Evolutionary conservation across 1,140 invertebrate genomes (phyloP), one percentile per base, ranked within the genome.

Genomic region (Pomacea maculata): DNA sequence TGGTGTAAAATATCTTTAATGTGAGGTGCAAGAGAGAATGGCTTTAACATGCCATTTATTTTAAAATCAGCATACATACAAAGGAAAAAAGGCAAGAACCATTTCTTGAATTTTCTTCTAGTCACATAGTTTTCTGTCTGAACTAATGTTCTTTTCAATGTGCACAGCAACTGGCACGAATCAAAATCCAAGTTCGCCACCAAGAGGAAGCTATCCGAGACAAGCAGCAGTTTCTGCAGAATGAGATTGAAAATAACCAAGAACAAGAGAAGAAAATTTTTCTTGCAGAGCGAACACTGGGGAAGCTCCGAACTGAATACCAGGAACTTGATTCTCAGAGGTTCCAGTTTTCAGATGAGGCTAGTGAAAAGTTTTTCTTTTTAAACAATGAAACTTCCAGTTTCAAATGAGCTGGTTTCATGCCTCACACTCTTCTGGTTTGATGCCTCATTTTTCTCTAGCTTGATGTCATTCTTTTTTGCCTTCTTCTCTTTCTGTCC

Each of bases 201-300:
- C 65, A 86, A 21, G 87, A 91, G 75, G 90, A 91, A 55, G 84
- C 78, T 3, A 89, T 91, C 55, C 87, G 87, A 76, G 90, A 91
- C 67, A 91, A 90, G 81, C 84, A 88, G 75, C 86, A 90, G 83
- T 91, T 91, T 80, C 82, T 90, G 54, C 89, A 91, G 5, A 88
- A 88, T 82, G 88, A 91, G 82, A 84, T 85, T n/a, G 88, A 89
- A n/a, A 91, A 90, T 78, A 91, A 91, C 79, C 81, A 83, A 75
- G 90, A 91, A 75, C 85, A 88, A 68, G 90, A 92, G 55, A 89
- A 89, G 82, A 89, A 89, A 75, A 91, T 92, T 14, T 87, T 86
- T 54, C 72, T 88, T n/a, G 87, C 88, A 11, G 91, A 91, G 77
- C 83, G 90, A 55, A 84, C 83, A 7, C 85, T 89, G 64, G 86